Conservation (phyloP, 1,140 invertebrate species). For the Zaprionus davidi region DNA sequence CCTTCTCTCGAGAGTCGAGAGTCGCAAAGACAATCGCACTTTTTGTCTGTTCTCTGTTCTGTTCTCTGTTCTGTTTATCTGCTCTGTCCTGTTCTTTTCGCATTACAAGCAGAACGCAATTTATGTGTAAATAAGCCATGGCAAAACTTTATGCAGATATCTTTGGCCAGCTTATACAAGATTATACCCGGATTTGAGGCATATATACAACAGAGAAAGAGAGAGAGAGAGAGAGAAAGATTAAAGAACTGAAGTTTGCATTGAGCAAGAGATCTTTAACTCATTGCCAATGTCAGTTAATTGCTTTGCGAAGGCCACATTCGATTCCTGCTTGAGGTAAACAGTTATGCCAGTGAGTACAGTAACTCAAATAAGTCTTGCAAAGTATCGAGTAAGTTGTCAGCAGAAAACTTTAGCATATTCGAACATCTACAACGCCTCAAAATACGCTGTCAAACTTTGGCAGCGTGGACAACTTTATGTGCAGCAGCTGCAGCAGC, state of each 20-base stretch:
- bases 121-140: slow-evolving; percentile 9
- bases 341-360: background rate
- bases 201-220: background rate
- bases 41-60: background rate
- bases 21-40: slow-evolving; percentile 1
- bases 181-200: background rate
- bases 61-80: background rate
- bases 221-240: background rate
- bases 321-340: background rate
- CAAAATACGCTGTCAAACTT: slow-evolving; percentile 1
- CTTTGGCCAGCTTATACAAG: background rate
- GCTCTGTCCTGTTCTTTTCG: background rate
- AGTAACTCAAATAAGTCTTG: background rate
- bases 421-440: background rate
- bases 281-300: background rate
- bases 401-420: background rate
- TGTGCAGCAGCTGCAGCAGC: slow-evolving; percentile 1
- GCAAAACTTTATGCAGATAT: slow-evolving; percentile 3
- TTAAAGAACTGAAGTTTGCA: background rate
- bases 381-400: slow-evolving; percentile 2
- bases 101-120: slow-evolving; percentile 4
- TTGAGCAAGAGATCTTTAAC: background rate
- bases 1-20: background rate
- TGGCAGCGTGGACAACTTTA: background rate
- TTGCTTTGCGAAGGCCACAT: background rate